Percentiles rank a stretch among this genome's conserved stretches.
These are phyloP conservation scores for Drosophila setifemur DNA, from an alignment of 1,140 invertebrate species.

Conservation along the genomic window DNA sequence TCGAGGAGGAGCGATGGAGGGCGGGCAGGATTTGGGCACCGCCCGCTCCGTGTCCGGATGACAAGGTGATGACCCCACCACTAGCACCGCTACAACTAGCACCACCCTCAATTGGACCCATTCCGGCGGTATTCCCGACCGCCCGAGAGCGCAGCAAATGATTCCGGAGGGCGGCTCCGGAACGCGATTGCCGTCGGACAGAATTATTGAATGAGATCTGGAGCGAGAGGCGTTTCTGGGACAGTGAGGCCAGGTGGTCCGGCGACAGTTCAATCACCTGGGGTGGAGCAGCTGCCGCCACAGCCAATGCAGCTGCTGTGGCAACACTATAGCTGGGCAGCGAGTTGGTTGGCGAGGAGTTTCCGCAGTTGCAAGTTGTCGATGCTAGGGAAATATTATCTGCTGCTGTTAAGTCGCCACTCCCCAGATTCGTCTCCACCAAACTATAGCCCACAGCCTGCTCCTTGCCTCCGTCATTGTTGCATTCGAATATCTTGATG, in stretches of 20 bases:
- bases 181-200: slow-evolving; percentile 59
- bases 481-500: slow-evolving; percentile 77
- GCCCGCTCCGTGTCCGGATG: too few species aligned
- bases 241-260: slow-evolving; percentile 72
- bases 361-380: slow-evolving; percentile 59
- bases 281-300: slow-evolving; percentile 32
- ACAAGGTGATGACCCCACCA: not conserved
- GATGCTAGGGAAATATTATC: slow-evolving; percentile 63
- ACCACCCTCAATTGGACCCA: slow-evolving; percentile 38
- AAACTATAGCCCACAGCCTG: slow-evolving; percentile 63
- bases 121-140: slow-evolving; percentile 53
- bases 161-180: slow-evolving; percentile 62
- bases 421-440: slow-evolving; percentile 51
- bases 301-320: slow-evolving; percentile 42
- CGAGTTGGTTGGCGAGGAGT: slow-evolving; percentile 40
- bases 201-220: slow-evolving; percentile 80
- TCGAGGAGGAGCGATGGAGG: slow-evolving; percentile 70
- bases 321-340: slow-evolving; percentile 66
- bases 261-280: slow-evolving; percentile 77
- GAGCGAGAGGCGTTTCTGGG: slow-evolving; percentile 77
- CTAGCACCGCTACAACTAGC: slow-evolving; percentile 6
- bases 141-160: slow-evolving; percentile 72
- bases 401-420: slow-evolving; percentile 9
- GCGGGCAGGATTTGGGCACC: slow-evolving; percentile 18
- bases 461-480: slow-evolving; percentile 37